Base-by-base conservation (phyloP, 2,113 vertebrate genomes). In the Larimichthys crocea region DNA sequence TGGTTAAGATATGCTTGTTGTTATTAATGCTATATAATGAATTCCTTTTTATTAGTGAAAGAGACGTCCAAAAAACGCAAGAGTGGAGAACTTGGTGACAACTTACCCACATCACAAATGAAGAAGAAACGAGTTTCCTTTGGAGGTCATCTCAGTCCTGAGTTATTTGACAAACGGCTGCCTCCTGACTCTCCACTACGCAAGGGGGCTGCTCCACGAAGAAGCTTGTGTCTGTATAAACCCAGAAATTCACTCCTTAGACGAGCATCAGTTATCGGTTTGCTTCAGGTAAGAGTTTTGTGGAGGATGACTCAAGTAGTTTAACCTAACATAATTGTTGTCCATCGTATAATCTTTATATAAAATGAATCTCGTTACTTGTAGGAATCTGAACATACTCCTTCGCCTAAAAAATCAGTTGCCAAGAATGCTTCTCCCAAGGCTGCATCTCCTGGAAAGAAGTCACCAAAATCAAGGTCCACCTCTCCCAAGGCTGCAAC, bases 111-210 rank as follows among this genome's bases (percentile, higher is more conserved):
- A 1, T 48, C 88, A 16, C 16, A 67, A 19, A 62, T 86, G 9
- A 97, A 96, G 87, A 96, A 82, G 50, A 98, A 97, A 61, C 95
- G 96, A 0, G 97, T 98, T 55, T 98, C 97, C 5, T 98, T 98
- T 86, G 97, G 96, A 68, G 93, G 94, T 11, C 92, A 95, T 0
- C 87, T 98, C 24, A 96, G 94, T 65, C 97, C 97, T 9, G 97
- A 98, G 82, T 87, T 98, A 17, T 98, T 97, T 89, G 97, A 98
- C 87, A 98, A 96, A 80, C 92, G 93, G 8, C 85, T 98, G 46
- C 97, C 97, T 69, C 96, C 97, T 17, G 91, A 97, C 89, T 97
- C 97, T 0, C 97, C 97, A 0, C 80, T 98, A 12, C 93, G 95
- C 2, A 96, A 66, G 81, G 97, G 97, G 0, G 97, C 96, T 0